Evolutionary conservation across 2,888 invertebrate species (phyloP).

Genomic region (Tachystola acroxantha): DNA sequence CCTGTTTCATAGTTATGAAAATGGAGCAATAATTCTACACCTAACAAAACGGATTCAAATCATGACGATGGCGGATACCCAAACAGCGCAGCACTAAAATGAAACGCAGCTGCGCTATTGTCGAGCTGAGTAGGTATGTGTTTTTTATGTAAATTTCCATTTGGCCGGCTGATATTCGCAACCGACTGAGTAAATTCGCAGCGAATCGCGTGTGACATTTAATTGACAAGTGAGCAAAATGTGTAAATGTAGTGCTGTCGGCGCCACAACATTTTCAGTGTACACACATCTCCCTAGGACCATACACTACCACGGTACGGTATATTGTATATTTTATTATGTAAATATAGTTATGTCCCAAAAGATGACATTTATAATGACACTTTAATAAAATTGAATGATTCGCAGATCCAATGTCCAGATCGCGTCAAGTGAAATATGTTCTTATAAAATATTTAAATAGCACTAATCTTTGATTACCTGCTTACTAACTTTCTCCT

Average conservation of each 20-base stretch:
- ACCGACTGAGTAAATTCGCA: constrained; percentile 63
- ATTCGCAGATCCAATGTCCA: too few species aligned
- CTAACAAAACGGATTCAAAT: constrained; percentile 11
- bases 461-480: too few species aligned
- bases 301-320: too few species aligned
- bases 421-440: too few species aligned
- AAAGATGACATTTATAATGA: too few species aligned
- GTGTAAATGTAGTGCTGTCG: constrained; percentile 50
- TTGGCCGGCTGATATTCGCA: constrained; percentile 60
- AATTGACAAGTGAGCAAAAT: constrained; percentile 72
- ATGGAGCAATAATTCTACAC: constrained; percentile 10
- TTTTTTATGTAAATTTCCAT: constrained; percentile 72
- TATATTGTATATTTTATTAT: too few species aligned
- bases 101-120: constrained; percentile 13
- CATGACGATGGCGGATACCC: constrained; percentile 10
- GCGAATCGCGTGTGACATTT: constrained; percentile 66
- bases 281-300: constrained; percentile 22
- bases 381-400: too few species aligned
- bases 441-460: too few species aligned
- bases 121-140: constrained; percentile 26
- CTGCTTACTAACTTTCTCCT: too few species aligned
- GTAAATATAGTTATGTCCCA: too few species aligned
- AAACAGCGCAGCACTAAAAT: constrained; percentile 12
- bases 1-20: constrained; percentile 3
- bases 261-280: constrained; percentile 42